phyloP scores from a whole-genome alignment of 2,797 vertebrate genomes.

The Rhabdomys pumilio region DNA sequence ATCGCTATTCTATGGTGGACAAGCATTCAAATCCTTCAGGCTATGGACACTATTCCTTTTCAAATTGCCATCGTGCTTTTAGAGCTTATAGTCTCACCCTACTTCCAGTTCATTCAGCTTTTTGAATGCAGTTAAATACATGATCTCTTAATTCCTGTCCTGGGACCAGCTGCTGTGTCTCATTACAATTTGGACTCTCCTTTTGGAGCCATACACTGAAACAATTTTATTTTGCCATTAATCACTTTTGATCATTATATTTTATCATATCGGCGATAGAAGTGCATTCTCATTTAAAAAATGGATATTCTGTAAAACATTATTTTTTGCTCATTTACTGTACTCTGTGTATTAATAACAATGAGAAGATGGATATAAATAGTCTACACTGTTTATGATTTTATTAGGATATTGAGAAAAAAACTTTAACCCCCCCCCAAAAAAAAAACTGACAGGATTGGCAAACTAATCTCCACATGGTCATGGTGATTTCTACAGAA shows the following conservation, averaged over 20 bases:
- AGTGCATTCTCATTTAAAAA: not conserved
- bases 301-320: not conserved
- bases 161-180: not conserved
- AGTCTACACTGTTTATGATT: not conserved
- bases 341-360: not conserved
- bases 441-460: not conserved
- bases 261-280: not conserved
- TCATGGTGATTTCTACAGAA: not conserved
- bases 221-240: too few relatives aligned
- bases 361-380: not conserved
- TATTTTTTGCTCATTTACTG: not conserved
- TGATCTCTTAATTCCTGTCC: not conserved
- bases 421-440: not conserved
- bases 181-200: too few relatives aligned
- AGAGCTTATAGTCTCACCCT: not conserved
- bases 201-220: not conserved
- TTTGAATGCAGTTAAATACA: not conserved
- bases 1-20: too few relatives aligned
- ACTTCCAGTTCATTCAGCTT: not conserved
- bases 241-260: not conserved
- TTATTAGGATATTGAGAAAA: not conserved
- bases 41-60: rapidly evolving
- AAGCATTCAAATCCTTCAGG: not conserved
- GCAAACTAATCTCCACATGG: not conserved
- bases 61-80: not conserved